Conservation (phyloP, 2,113 vertebrate genomes). For the Oreochromis tanganicae region DNA sequence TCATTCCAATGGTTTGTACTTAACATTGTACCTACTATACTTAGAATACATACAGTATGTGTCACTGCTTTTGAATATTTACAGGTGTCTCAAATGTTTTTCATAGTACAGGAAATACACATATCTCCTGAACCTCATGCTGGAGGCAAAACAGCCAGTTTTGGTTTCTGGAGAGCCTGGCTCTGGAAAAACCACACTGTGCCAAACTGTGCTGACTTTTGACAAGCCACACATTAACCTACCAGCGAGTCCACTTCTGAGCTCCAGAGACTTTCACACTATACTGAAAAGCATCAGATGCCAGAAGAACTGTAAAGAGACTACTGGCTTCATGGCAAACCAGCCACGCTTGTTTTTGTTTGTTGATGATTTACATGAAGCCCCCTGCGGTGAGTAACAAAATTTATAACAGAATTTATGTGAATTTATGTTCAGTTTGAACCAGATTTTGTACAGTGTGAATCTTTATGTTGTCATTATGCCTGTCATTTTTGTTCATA, state of each 20-base stretch:
- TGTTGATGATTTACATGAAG: conserved; percentile 82
- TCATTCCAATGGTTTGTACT: conserved; percentile 73
- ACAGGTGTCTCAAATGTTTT: neutral
- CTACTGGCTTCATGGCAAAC: neutral
- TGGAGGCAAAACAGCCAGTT: conserved; percentile 69
- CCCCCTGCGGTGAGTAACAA: conserved; percentile 71
- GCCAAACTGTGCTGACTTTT: conserved; percentile 63
- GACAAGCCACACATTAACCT: conserved; percentile 48
- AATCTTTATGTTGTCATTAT: neutral
- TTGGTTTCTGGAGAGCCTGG: conserved; percentile 76
- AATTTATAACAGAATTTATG: neutral
- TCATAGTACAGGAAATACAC: conserved; percentile 69
- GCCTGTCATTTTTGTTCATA: conserved; percentile 22
- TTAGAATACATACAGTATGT: neutral
- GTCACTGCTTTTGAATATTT: neutral
- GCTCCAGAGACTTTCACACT: conserved; percentile 52
- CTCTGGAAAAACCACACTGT: conserved; percentile 77
- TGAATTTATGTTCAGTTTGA: neutral
- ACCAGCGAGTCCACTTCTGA: conserved; percentile 54
- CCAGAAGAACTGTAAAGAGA: neutral
- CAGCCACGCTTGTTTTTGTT: conserved; percentile 64
- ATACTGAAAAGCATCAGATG: conserved; percentile 53
- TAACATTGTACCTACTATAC: neutral
- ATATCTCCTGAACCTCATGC: conserved; percentile 70
- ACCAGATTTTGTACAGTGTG: neutral